A percentile compares a stretch with the other conserved stretches of the same genome.
These are phyloP conservation scores for Pterostichus niger DNA, from an alignment of 2,888 invertebrate species.

Conservation along the genomic window DNA sequence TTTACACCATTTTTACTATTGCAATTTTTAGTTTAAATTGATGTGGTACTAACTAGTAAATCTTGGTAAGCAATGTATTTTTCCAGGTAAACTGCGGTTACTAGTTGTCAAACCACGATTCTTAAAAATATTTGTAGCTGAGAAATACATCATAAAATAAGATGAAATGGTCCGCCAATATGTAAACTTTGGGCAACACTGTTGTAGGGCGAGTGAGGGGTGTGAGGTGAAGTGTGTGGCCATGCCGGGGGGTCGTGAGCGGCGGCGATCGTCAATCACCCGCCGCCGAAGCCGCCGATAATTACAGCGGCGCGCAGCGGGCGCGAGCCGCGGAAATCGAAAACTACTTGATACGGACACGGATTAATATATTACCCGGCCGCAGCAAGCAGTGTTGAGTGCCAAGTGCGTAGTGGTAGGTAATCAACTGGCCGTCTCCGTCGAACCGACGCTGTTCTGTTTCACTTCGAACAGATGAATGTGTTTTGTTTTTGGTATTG, in stretches of 20 bases:
- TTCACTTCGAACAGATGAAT: no score
- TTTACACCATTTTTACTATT: no score
- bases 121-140: no score
- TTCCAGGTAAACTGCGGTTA: no score
- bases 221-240: slow-evolving; percentile 4
- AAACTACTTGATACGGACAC: slow-evolving; percentile 71
- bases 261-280: slow-evolving; percentile 74
- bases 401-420: background rate
- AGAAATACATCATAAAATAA: background rate
- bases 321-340: slow-evolving; percentile 72
- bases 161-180: slow-evolving; percentile 50
- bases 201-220: background rate
- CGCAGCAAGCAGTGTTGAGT: background rate
- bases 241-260: slow-evolving; percentile 55
- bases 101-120: no score
- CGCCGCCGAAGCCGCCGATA: slow-evolving; percentile 70
- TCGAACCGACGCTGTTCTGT: no score
- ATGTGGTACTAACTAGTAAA: no score
- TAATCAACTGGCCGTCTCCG: background rate
- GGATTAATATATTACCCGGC: slow-evolving; percentile 59
- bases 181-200: background rate
- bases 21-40: no score
- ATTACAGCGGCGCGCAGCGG: slow-evolving; percentile 71
- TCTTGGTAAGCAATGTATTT: no score
- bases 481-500: no score